Base-by-base conservation (phyloP, 2,888 invertebrate species). In the Sphaeridia pumilis region DNA sequence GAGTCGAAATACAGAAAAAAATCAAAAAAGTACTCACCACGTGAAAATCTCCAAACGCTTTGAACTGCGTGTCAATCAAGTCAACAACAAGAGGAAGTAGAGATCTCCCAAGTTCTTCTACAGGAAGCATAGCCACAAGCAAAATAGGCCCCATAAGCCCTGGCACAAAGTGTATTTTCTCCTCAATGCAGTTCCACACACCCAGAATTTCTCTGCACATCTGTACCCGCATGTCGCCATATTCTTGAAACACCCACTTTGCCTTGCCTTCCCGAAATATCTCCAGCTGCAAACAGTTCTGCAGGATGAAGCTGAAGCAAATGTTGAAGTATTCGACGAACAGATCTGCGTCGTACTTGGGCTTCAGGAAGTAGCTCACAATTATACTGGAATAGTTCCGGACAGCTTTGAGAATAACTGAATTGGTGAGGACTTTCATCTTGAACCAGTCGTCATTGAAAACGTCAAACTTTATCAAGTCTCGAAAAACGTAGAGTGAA, bases 61-160 rank as follows among this genome's bases (percentile, higher is more conserved):
- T 31, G 10, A 35, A 38, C 28, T 54, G 43, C n/a, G 43, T 49
- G 14, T 49, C 54, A 14, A 54, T 12, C 21, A 52, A 22, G 17
- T 93, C 89, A 66, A 89, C 93, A 66, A 63, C 57, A 10, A 52
- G 21, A n/a, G 52, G 52, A n/a, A 52, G 17, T 3, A 36, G n/a
- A 2, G 34, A 12, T 17, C 21, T 41, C 20, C 36, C 38, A 3
- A 52, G 22, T 27, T 52, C 41, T 17, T 38, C 45, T 21, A 38
- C 4, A 2, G 52, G 46, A 4, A 94, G 89, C 28, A 94, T 74
- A 0, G 93, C 93, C 3, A 94, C 89, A 72, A 44, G 43, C 4
- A 95, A 75, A 65, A 94, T 85, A 0, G 90, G 92, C 0, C 92
- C 92, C 5, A 94, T 90, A 78, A 94, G 87, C 0, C 84, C 83